Percentiles rank a stretch among this genome's conserved stretches.
Evolutionary conservation across 35 echinoderm and acorn worm genomes (phyloP).

Genomic region (Lytechinus variegatus): DNA sequence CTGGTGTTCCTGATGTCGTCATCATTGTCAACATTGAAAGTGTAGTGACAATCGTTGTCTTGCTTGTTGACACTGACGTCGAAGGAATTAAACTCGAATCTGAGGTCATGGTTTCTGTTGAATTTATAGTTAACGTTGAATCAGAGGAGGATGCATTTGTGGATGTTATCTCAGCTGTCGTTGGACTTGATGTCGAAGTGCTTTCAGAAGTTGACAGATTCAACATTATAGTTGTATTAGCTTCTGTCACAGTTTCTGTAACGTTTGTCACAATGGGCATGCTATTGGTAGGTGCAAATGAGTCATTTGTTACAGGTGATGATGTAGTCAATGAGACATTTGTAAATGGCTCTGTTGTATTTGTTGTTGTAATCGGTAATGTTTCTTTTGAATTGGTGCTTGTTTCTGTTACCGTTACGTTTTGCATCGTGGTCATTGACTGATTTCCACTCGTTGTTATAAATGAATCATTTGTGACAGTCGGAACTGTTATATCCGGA

Average conservation of each 20-base stretch:
- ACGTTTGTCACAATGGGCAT: no score
- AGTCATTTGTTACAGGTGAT: no score
- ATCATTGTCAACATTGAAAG: not conserved
- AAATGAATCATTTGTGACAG: not conserved
- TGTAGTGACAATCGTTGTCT: not conserved
- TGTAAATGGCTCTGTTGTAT: no score
- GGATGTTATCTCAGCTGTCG: not conserved
- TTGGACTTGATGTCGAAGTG: not conserved
- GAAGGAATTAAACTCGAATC: not conserved
- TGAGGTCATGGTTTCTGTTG: not conserved
- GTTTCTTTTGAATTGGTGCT: no score
- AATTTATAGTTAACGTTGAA: not conserved
- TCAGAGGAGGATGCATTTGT: not conserved
- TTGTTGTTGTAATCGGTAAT: no score
- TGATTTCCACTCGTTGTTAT: not conserved
- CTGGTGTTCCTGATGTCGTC: no score
- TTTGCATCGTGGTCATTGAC: not conserved
- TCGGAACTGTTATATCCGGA: not conserved
- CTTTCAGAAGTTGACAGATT: no score
- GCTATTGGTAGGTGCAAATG: no score
- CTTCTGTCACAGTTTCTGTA: no score
- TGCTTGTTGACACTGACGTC: not conserved
- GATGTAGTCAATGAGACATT: no score
- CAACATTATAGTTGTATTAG: no score
- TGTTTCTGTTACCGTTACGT: not conserved